Base-by-base conservation (phyloP, 2,888 invertebrate species). In the Rosalia funebris region DNA sequence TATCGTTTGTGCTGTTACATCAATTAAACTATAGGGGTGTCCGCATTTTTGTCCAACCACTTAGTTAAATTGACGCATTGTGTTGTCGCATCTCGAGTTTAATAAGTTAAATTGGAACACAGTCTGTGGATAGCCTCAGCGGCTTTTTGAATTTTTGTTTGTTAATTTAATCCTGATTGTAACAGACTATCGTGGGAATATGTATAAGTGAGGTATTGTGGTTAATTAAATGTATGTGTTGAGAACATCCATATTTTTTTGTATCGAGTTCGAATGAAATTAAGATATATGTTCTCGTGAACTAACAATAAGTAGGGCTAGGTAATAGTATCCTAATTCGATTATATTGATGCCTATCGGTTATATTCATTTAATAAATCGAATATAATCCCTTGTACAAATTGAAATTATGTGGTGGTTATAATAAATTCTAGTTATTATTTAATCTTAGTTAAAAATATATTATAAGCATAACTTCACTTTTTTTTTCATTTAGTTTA, bases 51-150 rank as follows among this genome's bases (percentile, higher is more conserved):
- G 36, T 54, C 20, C 32, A 45, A 45, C 36, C 32, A 59, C 41
- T 41, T 47, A 25, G 7, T 41, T 62, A 46, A 62, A 62, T 62
- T 62, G 52, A 59, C 25, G 52, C 31, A 62, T 62, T 62, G 62
- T 62, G 12, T 16, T 31, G 32, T 41, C 34, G 52, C 31, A 44
- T 54, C 32, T 39, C 4, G 3, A 31, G 12, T 61, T 56, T 57
- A 61, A 41, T 59, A 48, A 37, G 11, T 10, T 50, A 39, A 62
- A 62, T 62, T 62, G 58, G 15, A 56, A 46, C 34, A 57, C 48
- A 54, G 34, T 37, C 31, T 39, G n/a, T 46, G 32, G 10, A 9
- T 47, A 12, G 15, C 17, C 31, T 20, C 20, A 46, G 45, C 39
- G 46, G 57, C 44, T 7, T 50, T 50, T 42, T 50, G 4, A 20